These are phyloP conservation scores for Scalopus aquaticus DNA, from an alignment of 2,113 vertebrate species.

Conservation along the genomic window DNA sequence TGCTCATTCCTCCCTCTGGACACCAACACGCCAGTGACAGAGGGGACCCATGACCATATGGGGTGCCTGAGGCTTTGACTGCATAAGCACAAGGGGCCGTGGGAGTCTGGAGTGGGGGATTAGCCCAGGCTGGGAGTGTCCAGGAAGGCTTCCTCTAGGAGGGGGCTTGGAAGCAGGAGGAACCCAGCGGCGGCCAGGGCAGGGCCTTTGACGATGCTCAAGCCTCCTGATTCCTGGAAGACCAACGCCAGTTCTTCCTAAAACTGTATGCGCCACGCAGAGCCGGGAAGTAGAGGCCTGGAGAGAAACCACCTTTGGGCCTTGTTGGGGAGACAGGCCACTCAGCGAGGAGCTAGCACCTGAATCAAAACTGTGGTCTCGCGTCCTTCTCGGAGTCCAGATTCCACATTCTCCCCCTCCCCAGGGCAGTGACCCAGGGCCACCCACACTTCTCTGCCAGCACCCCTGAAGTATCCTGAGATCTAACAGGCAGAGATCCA, in stretches of 20 bases:
- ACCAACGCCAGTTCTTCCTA: background rate
- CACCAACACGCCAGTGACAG: background rate
- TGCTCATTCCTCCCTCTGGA: background rate
- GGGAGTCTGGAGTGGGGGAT: background rate
- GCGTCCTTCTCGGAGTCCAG: background rate
- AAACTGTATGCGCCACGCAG: background rate
- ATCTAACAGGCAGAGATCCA: background rate
- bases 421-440: background rate
- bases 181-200: background rate
- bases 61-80: background rate
- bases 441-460: background rate
- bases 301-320: background rate
- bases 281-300: background rate
- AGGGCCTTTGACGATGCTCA: background rate
- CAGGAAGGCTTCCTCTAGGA: conserved; percentile 14
- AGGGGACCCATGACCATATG: background rate
- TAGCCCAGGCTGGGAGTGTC: background rate
- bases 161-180: background rate
- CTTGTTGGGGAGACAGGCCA: background rate
- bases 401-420: background rate
- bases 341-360: background rate
- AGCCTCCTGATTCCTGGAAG: background rate
- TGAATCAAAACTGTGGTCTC: background rate
- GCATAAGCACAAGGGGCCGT: background rate
- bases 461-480: too few species aligned